Evolutionary conservation across 1,140 invertebrate species (phyloP).

Genomic region (Scylla paramamosain): DNA sequence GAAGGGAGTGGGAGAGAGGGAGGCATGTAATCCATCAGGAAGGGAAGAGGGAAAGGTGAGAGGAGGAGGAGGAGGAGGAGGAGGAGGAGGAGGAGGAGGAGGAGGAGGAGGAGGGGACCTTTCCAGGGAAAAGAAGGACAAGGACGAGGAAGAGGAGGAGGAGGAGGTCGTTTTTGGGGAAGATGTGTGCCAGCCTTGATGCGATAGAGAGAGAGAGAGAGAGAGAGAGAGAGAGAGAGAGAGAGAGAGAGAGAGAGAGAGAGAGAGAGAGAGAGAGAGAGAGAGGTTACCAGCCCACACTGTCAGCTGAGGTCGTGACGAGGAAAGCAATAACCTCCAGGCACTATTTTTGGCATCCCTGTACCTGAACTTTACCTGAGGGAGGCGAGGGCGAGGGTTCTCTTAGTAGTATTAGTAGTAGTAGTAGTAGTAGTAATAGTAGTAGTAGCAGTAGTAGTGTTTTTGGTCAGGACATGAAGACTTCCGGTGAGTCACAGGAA

Average conservation of each 20-base stretch:
- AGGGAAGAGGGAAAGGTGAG: not conserved
- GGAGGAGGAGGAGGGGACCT: not conserved
- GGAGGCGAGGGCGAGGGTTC: not conserved
- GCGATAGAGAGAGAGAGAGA: not conserved
- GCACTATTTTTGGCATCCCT: not conserved
- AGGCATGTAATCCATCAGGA: not conserved
- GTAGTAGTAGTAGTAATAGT: constrained; percentile 1
- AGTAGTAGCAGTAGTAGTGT: not conserved
- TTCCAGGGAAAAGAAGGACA: too few relatives aligned
- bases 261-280: too few relatives aligned
- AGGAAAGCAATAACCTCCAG: not conserved
- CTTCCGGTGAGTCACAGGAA: not conserved
- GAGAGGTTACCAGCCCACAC: too few relatives aligned
- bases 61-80: constrained; percentile 21
- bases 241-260: too few relatives aligned
- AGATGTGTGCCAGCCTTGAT: not conserved
- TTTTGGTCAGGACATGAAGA: too few relatives aligned
- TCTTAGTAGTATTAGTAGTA: not conserved
- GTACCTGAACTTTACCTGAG: not conserved
- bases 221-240: not conserved
- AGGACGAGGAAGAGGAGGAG: not conserved
- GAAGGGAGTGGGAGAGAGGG: not conserved
- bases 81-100: constrained; percentile 34
- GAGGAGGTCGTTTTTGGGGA: not conserved
- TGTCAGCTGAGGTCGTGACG: not conserved